These are phyloP conservation scores for Ascidia mentula DNA, from an alignment of 23 tunicate species.

Conservation along the genomic window DNA sequence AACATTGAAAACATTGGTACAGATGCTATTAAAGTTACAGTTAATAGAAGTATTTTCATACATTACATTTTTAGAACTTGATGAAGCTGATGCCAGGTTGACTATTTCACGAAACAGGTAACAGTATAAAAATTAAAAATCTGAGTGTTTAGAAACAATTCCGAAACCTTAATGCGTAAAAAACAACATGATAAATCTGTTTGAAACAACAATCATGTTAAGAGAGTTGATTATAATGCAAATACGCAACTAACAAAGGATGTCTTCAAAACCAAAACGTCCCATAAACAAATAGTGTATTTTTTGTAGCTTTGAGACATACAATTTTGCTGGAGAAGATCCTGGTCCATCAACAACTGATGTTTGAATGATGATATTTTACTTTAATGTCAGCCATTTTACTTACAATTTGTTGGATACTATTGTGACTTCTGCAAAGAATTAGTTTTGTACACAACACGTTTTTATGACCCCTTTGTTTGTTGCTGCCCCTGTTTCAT, in stretches of 20 bases:
- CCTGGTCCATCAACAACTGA: background rate
- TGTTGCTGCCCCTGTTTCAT: background rate
- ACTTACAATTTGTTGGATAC: background rate
- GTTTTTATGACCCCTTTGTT: background rate
- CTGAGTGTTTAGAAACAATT: background rate
- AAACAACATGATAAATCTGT: no score
- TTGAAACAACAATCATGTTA: no score
- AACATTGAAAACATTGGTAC: conserved; percentile 37
- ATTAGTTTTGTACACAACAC: background rate
- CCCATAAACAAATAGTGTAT: no score
- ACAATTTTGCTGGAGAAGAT: background rate
- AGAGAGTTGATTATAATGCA: background rate
- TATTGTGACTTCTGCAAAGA: background rate
- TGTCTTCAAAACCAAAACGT: no score
- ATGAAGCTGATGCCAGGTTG: background rate
- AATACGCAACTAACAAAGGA: background rate
- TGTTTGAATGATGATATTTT: background rate
- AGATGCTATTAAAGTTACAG: no score
- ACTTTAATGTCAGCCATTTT: background rate
- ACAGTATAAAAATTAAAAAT: background rate
- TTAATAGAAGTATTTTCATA: no score
- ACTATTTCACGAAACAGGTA: background rate
- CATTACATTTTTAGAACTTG: background rate
- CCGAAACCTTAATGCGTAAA: no score
- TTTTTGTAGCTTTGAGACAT: background rate